Evolutionary conservation across 2,113 vertebrate species (phyloP).

Genomic region (Haemorhous mexicanus): DNA sequence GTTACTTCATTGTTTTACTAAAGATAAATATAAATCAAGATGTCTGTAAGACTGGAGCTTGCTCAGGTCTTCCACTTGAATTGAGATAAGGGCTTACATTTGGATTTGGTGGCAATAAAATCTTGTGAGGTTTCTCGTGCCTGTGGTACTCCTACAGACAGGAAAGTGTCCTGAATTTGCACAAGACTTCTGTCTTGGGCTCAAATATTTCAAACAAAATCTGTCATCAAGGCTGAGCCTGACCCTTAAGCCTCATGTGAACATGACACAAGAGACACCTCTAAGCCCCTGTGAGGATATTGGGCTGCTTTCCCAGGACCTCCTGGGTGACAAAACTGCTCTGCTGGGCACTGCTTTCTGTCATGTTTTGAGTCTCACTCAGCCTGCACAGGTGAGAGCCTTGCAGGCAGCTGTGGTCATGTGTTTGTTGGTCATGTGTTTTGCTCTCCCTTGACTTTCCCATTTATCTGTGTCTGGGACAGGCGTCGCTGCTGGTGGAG

Average conservation of each 20-base stretch:
- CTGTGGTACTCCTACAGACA: not conserved
- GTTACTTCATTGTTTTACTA: not conserved
- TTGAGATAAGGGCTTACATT: not conserved
- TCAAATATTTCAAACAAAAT: not conserved
- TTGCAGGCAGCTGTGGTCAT: not conserved
- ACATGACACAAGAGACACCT: fast-evolving
- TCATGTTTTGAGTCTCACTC: not conserved
- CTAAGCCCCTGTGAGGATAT: not conserved
- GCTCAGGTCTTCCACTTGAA: not conserved
- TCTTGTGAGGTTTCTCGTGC: not conserved
- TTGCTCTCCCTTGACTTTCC: not conserved
- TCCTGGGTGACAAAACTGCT: not conserved
- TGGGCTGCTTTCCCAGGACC: fast-evolving
- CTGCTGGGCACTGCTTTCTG: not conserved
- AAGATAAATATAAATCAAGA: not conserved
- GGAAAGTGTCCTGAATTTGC: not conserved
- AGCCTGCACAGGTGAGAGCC: not conserved
- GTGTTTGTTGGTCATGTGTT: not conserved
- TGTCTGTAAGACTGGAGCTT: not conserved
- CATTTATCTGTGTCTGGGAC: not conserved
- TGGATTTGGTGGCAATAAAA: not conserved
- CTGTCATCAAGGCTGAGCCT: not conserved
- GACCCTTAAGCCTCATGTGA: not conserved
- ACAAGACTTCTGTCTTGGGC: not conserved
- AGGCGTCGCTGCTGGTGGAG: constrained; percentile 58